Evolutionary conservation across 2,888 invertebrate species (phyloP).

Genomic region (Parnassius orleans): DNA sequence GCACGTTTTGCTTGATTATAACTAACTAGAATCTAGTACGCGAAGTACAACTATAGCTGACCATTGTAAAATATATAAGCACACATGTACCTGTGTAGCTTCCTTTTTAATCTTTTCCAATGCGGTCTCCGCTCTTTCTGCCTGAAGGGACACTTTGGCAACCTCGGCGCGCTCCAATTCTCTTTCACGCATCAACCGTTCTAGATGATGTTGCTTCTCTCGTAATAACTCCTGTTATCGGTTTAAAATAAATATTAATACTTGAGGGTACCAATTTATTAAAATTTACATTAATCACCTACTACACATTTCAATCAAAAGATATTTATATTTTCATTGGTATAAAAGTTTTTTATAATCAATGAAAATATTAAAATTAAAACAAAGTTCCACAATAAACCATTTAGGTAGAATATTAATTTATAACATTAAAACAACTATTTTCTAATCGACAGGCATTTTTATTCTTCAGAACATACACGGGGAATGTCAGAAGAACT

Average conservation of each 20-base stretch:
- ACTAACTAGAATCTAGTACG: too few species aligned
- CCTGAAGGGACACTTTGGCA: slow-evolving; percentile 89
- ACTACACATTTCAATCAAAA: too few species aligned
- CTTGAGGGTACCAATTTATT: too few species aligned
- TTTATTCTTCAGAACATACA: too few species aligned
- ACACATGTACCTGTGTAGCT: slow-evolving; percentile 80
- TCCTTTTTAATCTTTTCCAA: slow-evolving; percentile 82
- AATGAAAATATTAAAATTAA: not conserved
- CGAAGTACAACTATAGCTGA: too few species aligned
- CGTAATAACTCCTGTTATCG: slow-evolving; percentile 88
- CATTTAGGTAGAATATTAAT: not conserved
- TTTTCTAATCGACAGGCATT: too few species aligned
- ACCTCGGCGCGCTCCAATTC: slow-evolving; percentile 95
- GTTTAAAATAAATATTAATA: slow-evolving; percentile 3
- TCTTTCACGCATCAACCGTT: slow-evolving; percentile 93
- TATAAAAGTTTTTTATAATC: not conserved
- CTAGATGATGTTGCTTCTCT: slow-evolving; percentile 97
- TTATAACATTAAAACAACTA: too few species aligned
- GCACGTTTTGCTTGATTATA: too few species aligned
- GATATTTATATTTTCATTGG: too few species aligned
- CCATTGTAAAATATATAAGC: too few species aligned
- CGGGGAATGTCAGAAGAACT: too few species aligned
- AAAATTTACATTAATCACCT: too few species aligned
- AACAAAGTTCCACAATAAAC: slow-evolving; percentile 13
- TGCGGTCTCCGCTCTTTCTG: slow-evolving; percentile 88